These are phyloP conservation scores for Congeria kusceri DNA, from an alignment of 2,888 invertebrate species.

Conservation along the genomic window DNA sequence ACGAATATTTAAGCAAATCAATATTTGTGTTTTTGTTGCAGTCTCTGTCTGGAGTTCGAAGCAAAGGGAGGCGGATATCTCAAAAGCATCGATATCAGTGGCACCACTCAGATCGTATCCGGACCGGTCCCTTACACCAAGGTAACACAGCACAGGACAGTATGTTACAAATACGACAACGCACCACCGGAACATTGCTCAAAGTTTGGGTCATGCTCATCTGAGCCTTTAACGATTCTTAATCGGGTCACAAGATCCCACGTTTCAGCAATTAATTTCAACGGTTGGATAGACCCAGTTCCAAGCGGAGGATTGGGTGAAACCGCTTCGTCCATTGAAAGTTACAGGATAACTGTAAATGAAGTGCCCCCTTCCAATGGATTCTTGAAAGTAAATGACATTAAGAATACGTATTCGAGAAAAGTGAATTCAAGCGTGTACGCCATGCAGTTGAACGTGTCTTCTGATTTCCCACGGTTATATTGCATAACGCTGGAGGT, in stretches of 20 bases:
- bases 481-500: slow-evolving; percentile 52
- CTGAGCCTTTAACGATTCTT: slow-evolving; percentile 13
- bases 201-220: not conserved
- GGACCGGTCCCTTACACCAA: not conserved
- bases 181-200: slow-evolving; percentile 22
- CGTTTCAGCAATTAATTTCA: not conserved
- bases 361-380: slow-evolving; percentile 13
- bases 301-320: slow-evolving; percentile 1
- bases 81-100: slow-evolving; percentile 2
- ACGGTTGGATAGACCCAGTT: slow-evolving; percentile 30
- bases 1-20: no score
- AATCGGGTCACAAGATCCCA: not conserved
- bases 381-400: not conserved
- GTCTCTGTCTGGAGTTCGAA: slow-evolving; percentile 24
- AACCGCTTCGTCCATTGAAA: slow-evolving; percentile 19
- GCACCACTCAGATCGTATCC: not conserved
- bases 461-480: slow-evolving; percentile 23
- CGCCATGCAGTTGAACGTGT: not conserved
- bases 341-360: slow-evolving; percentile 18
- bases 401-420: not conserved
- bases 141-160: not conserved
- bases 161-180: slow-evolving; percentile 30
- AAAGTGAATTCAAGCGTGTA: not conserved
- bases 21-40: no score
- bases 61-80: slow-evolving; percentile 29